Base-by-base conservation (phyloP, 2,888 invertebrate species). In the Hydroisotoma schaefferi region DNA sequence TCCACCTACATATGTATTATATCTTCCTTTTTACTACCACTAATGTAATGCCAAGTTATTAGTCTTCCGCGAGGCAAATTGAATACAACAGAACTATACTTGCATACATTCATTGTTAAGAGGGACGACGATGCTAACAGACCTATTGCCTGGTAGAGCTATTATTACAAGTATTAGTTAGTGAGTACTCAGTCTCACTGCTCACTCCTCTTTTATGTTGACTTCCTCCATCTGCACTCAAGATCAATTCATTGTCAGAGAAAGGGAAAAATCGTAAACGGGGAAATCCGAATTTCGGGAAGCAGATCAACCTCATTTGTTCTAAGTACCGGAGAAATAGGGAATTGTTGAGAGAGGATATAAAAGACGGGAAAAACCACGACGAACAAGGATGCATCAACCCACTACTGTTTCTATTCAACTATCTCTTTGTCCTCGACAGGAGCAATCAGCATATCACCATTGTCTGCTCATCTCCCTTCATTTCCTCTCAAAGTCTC, bases 381-480 rank as follows among this genome's bases (percentile, higher is more conserved):
- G 18, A 10, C n/a, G n/a, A n/a, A n/a, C 8, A 33, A 33, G 15
- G 33, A 8, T 33, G 8, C 8, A 10, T 33, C 33, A 33, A 33
- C 15, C 15, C 43, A 15, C 43, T 6, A 15, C 43, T 22, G 28
- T 26, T 28, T 28, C 28, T 25, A 52, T 52, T 33, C 23, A 52
- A 3, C 20, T 8, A 20, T 3, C 12, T 37, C 23, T 37, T 52
- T 52, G 52, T 52, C 37, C 26, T 52, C 52, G 37, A 28, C 27
- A 37, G 25, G 23, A 23, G 52, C 52, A 52, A 52, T 52, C 52
- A 52, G 52, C 52, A 52, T 52, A 52, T 52, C 52, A 52, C 52
- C 23, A 52, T 52, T 52, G 49, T 49, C 52, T 52, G 12, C 52
- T 37, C 37, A 33, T 52, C 52, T 52, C 52, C 52, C 52, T 52